phyloP scores from a whole-genome alignment of 2,888 invertebrate species.

The Acanthosepion pharaonis region DNA sequence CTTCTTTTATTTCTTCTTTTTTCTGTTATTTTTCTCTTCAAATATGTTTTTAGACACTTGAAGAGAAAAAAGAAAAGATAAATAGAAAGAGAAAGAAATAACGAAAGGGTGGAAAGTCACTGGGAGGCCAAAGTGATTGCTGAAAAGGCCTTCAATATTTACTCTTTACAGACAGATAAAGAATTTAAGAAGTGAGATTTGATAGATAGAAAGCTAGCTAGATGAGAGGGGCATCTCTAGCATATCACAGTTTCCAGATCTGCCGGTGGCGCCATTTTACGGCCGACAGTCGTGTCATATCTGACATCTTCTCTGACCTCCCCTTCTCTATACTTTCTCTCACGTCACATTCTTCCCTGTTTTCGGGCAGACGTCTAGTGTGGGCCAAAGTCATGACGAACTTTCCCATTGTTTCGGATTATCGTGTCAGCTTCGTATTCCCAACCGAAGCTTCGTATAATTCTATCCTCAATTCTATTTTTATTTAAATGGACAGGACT shows the following conservation, averaged over 20 bases:
- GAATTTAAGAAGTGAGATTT: background rate
- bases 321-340: background rate
- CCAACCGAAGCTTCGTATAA: background rate
- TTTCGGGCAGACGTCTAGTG: slow-evolving; percentile 11
- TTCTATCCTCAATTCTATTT: background rate
- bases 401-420: slow-evolving; percentile 33
- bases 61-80: background rate
- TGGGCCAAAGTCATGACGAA: slow-evolving; percentile 3
- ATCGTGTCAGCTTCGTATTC: slow-evolving; percentile 10
- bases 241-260: background rate
- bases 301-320: slow-evolving; percentile 4
- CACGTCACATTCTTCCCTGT: slow-evolving; percentile 12
- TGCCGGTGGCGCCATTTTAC: background rate
- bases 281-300: slow-evolving; percentile 22
- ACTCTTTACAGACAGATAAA: background rate
- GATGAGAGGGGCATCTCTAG: background rate
- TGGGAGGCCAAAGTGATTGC: background rate
- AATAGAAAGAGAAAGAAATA: background rate
- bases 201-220: background rate
- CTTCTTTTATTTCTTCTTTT: no score
- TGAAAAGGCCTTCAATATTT: slow-evolving; percentile 11
- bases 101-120: no score
- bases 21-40: no score
- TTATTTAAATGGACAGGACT: slow-evolving; percentile 18
- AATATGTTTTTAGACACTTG: no score